Base-by-base conservation (phyloP, 2,797 vertebrate species). In the Gephyroberyx darwinii region DNA sequence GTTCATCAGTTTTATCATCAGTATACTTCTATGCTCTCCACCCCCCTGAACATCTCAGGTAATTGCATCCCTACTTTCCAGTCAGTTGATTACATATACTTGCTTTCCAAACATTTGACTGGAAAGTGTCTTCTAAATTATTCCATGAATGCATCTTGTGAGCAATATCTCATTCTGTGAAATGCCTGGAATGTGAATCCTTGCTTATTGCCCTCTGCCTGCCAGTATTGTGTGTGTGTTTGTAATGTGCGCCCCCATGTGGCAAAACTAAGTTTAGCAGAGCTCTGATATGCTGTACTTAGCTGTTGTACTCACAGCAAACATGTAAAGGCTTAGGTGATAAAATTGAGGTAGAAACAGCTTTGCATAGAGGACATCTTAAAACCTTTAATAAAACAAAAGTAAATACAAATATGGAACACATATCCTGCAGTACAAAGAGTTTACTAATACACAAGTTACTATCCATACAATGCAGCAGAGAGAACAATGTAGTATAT, bases 351-450 rank as follows among this genome's bases (percentile, higher is more conserved):
- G 50, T 33, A 33, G 52, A 64, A 67, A 71, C 56, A 48, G 69
- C 74, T 68, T 82, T 85, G 80, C 80, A 78, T 83, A 75, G 69
- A 87, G 69, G 73, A 75, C 70, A 75, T 83, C 69, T 67, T 86
- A 55, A 80, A 82, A 87, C 64, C 65, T 90, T 87, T 89, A 90
- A 81, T 88, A 77, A 86, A 83, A 71, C 75, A 79, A 82, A 89
- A 84, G 8, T 41, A 67, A 26, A 85, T 83, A 85, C 85, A 89
- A 89, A 86, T 85, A 78, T 75, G 81, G 57, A 84, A 84, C 69
- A 77, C 80, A 78, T 74, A 71, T 83, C 73, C 75, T 50, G 58
- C 77, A 75, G 74, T 86, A 88, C 83, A 90, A 89, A 88, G 70
- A 85, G 60, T 82, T 87, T 65, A 84, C 77, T 53, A 77, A 39